A percentile compares a stretch with the other conserved stretches of the same genome.
These are phyloP conservation scores for Helogale parvula DNA, from an alignment of 2,113 vertebrate genomes.

Conservation along the genomic window DNA sequence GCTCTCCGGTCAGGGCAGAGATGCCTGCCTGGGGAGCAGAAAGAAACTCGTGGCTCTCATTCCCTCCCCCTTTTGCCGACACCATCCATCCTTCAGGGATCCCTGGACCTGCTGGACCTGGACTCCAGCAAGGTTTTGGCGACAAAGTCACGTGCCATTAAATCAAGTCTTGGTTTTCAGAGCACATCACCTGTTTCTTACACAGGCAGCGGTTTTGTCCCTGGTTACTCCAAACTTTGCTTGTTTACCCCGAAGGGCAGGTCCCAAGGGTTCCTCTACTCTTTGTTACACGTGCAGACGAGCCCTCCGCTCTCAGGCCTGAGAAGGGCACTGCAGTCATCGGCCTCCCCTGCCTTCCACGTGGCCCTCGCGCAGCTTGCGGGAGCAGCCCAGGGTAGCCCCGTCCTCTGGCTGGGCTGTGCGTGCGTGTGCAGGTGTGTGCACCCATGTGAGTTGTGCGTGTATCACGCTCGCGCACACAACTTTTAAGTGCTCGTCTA, in stretches of 20 bases:
- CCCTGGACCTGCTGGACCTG: no score
- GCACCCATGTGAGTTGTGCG: no score
- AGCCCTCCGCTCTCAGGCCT: no score
- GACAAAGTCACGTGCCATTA: background rate
- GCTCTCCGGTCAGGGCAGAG: no score
- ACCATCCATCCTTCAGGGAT: no score
- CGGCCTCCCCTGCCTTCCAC: rapidly evolving
- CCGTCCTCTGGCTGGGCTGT: background rate
- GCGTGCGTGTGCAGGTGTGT: background rate
- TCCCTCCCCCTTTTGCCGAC: no score
- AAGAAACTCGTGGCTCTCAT: no score
- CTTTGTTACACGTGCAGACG: background rate
- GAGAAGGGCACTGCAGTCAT: rapidly evolving
- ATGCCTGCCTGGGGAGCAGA: no score
- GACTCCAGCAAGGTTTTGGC: background rate
- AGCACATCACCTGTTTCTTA: background rate
- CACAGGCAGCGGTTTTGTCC: background rate
- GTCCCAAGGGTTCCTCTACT: background rate
- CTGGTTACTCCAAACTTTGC: background rate
- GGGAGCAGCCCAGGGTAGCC: no score
- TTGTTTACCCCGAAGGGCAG: background rate
- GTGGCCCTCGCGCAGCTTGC: background rate
- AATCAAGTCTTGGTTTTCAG: background rate
- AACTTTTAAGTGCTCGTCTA: background rate
- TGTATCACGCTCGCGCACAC: background rate